Evolutionary conservation across 2,113 vertebrate species (phyloP).

Genomic region (Hydrolagus affinis): DNA sequence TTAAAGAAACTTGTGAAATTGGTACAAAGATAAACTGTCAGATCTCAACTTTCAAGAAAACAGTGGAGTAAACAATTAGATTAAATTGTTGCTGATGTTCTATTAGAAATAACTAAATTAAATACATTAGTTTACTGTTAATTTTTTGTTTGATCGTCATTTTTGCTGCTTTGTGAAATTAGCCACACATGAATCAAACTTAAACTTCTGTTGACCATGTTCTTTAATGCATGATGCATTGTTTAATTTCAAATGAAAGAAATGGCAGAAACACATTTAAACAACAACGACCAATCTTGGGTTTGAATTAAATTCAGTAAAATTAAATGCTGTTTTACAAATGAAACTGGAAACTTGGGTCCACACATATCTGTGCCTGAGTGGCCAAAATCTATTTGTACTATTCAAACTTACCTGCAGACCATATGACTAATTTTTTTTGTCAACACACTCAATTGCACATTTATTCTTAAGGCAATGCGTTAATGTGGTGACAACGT

Average conservation of each 20-base stretch:
- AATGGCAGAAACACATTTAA: neutral
- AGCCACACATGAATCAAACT: neutral
- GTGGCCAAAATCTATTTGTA: neutral
- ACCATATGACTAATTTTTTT: neutral
- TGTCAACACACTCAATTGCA: neutral
- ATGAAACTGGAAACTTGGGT: neutral
- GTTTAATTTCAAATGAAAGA: neutral
- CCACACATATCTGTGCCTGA: neutral
- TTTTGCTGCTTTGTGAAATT: conserved; percentile 1
- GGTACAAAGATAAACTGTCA: neutral
- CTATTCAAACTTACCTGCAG: neutral
- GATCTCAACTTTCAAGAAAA: neutral
- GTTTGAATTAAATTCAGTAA: neutral
- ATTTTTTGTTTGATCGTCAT: neutral
- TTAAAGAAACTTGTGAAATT: neutral
- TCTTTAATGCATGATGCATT: neutral
- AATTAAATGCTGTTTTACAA: neutral
- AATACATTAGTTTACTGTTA: neutral
- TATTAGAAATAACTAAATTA: neutral
- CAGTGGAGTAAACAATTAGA: neutral
- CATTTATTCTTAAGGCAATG: neutral
- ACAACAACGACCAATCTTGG: too few relatives aligned
- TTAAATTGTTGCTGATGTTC: too few relatives aligned
- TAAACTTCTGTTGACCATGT: neutral
- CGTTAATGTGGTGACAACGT: neutral